A percentile compares a stretch with the other conserved stretches of the same genome.
These are phyloP conservation scores for Sorex maritimensis DNA, from an alignment of 2,797 vertebrate genomes.

Conservation along the genomic window DNA sequence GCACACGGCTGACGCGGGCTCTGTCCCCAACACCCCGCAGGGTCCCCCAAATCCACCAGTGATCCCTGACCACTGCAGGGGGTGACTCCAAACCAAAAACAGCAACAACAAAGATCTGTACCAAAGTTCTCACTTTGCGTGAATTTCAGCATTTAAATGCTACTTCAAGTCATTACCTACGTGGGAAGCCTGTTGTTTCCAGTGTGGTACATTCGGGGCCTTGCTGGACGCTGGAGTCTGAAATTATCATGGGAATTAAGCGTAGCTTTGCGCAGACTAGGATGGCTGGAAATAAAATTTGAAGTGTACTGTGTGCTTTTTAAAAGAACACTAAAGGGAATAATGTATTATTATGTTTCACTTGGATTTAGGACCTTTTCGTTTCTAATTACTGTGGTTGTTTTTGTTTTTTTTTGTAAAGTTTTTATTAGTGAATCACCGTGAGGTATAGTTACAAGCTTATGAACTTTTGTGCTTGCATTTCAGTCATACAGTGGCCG, in stretches of 20 bases:
- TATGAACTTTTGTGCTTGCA: no score
- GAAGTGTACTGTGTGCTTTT: neutral
- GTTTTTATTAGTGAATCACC: no score
- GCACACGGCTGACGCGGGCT: neutral
- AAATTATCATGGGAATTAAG: conserved; percentile 7
- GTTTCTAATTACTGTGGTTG: neutral
- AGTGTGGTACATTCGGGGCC: neutral
- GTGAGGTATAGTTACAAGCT: no score
- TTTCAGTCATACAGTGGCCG: no score
- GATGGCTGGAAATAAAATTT: conserved; percentile 36
- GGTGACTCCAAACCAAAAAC: no score
- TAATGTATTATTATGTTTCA: neutral
- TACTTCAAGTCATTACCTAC: conserved; percentile 8
- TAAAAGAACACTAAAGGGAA: no score
- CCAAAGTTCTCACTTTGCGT: no score
- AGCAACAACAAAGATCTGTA: no score
- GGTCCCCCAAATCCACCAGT: no score
- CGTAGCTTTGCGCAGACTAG: neutral
- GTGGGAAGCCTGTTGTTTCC: conserved; percentile 14
- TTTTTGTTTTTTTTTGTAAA: neutral
- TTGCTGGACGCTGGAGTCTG: neutral
- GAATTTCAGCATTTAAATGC: no score
- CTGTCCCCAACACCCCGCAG: neutral
- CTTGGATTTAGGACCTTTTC: neutral
- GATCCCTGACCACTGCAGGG: no score